Evolutionary conservation across 2,797 vertebrate species (phyloP).

Genomic region (Bufotes viridis): DNA sequence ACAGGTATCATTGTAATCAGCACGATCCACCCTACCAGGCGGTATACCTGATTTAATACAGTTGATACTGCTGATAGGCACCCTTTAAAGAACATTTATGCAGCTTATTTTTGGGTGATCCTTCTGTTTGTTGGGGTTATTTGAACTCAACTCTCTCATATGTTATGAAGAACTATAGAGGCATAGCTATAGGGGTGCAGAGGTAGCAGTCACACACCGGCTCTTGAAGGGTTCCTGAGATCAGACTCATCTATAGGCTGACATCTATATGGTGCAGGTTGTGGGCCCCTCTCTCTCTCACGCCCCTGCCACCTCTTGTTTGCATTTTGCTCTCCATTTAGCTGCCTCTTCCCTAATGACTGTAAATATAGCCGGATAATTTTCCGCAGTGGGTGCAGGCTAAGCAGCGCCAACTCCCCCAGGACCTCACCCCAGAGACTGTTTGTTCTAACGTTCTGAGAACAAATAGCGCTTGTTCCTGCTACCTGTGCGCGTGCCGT

Average conservation of each 20-base stretch:
- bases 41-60: too few relatives aligned
- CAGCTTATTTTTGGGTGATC: too few relatives aligned
- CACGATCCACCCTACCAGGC: too few relatives aligned
- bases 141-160: too few relatives aligned
- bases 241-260: background rate
- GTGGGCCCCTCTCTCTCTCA: too few relatives aligned
- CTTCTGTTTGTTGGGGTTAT: too few relatives aligned
- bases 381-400: slow-evolving; percentile 33
- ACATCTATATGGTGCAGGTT: background rate
- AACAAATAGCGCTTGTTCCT: slow-evolving; percentile 56
- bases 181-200: too few relatives aligned
- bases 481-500: slow-evolving; percentile 21
- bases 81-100: too few relatives aligned
- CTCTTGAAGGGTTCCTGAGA: background rate
- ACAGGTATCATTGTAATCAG: too few relatives aligned
- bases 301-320: slow-evolving; percentile 5
- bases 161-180: too few relatives aligned
- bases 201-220: too few relatives aligned
- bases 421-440: slow-evolving; percentile 58
- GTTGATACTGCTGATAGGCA: too few relatives aligned
- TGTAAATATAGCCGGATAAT: slow-evolving; percentile 60
- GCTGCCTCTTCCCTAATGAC: slow-evolving; percentile 61
- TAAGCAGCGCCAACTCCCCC: slow-evolving; percentile 46
- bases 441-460: slow-evolving; percentile 55
- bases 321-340: slow-evolving; percentile 53